Percentiles rank a stretch among this genome's conserved stretches.
These are phyloP conservation scores for Botia kubotai DNA, from an alignment of 2,797 vertebrate species.

Conservation along the genomic window DNA sequence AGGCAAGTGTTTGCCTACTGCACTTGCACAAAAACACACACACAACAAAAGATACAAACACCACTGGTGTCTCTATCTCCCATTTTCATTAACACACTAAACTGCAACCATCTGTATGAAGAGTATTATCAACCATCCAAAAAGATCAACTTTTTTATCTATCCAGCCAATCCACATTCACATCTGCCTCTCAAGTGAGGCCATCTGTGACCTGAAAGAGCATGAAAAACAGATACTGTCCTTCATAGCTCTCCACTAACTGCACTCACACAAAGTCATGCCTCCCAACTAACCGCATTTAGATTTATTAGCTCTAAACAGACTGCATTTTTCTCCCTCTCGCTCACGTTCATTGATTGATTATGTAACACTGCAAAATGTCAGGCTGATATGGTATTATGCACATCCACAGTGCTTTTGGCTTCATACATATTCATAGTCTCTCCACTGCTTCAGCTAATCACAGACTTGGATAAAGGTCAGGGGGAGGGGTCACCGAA, in stretches of 20 bases:
- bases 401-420: slow-evolving; percentile 44
- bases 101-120: slow-evolving; percentile 23
- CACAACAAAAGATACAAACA: slow-evolving; percentile 11
- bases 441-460: slow-evolving; percentile 45
- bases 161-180: slow-evolving; percentile 34
- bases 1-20: slow-evolving; percentile 56
- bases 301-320: slow-evolving; percentile 12
- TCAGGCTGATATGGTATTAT: slow-evolving; percentile 51
- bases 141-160: not conserved
- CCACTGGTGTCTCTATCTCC: slow-evolving; percentile 46
- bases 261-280: not conserved
- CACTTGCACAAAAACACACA: slow-evolving; percentile 39
- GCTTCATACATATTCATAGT: slow-evolving; percentile 55
- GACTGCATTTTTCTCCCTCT: not conserved
- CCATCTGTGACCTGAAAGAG: slow-evolving; percentile 26
- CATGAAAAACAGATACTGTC: not conserved
- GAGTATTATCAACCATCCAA: slow-evolving; percentile 27
- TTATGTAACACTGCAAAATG: slow-evolving; percentile 54
- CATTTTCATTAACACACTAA: slow-evolving; percentile 21
- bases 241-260: slow-evolving; percentile 1
- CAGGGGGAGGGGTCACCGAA: slow-evolving; percentile 28
- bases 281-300: slow-evolving; percentile 1
- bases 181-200: slow-evolving; percentile 43
- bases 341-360: slow-evolving; percentile 16
- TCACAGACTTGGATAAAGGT: slow-evolving; percentile 53